Conservation (phyloP, 2,797 vertebrate genomes). For the Pseudotriccus pelzelni region DNA sequence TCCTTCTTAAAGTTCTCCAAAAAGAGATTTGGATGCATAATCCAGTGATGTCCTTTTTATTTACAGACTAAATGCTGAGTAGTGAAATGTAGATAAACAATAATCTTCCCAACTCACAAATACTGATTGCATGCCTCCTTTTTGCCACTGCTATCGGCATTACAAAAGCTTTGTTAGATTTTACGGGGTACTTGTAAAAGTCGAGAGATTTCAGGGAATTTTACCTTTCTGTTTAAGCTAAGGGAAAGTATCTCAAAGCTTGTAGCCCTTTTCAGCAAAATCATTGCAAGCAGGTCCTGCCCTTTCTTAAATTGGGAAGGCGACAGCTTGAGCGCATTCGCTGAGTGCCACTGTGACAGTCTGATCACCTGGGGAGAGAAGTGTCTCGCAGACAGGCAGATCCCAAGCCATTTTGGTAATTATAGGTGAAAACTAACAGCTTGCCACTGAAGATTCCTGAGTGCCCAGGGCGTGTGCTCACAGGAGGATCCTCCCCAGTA, state of each 20-base stretch:
- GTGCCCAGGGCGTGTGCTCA: neutral
- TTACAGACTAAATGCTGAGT: neutral
- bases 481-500: neutral
- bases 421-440: conserved; percentile 51
- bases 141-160: neutral
- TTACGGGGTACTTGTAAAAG: neutral
- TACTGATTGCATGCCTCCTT: neutral
- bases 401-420: conserved; percentile 35
- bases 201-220: neutral
- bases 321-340: neutral
- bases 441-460: neutral
- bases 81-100: neutral
- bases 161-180: neutral
- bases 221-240: neutral
- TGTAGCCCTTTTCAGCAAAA: neutral
- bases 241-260: neutral
- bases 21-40: neutral
- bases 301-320: neutral
- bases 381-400: neutral
- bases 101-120: neutral
- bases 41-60: neutral
- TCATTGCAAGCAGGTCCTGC: neutral
- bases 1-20: neutral
- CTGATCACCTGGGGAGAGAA: conserved; percentile 36
- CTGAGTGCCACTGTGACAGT: neutral